phyloP scores from a whole-genome alignment of 2,113 vertebrate genomes.

The Myotis lucifugus region DNA sequence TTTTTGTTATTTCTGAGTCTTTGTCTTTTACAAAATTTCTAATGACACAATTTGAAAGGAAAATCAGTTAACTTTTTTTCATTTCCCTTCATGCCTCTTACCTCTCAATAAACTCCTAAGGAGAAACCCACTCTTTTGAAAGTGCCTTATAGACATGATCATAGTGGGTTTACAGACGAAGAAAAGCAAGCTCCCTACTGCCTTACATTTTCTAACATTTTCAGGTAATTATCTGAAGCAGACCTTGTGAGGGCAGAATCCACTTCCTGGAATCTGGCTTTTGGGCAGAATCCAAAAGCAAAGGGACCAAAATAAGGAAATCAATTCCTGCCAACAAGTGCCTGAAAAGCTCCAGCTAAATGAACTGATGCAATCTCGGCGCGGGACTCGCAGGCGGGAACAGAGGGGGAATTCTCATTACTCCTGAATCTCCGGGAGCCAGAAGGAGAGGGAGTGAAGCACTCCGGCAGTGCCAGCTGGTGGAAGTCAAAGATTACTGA shows the following conservation, averaged over 20 bases:
- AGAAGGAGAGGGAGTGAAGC: constrained; percentile 65
- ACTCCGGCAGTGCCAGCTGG: constrained; percentile 55
- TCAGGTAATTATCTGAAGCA: constrained; percentile 70
- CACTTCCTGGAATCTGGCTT: constrained; percentile 69
- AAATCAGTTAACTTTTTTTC: constrained; percentile 32
- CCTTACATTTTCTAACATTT: constrained; percentile 57
- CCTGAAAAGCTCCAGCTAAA: constrained; percentile 82
- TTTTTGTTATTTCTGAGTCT: neutral
- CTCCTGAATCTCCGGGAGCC: constrained; percentile 69
- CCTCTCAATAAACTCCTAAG: neutral
- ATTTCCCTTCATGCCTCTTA: neutral
- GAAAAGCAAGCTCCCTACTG: constrained; percentile 55
- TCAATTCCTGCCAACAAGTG: constrained; percentile 74
- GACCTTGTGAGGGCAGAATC: constrained; percentile 65
- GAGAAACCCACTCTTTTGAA: neutral
- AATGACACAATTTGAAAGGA: constrained; percentile 50
- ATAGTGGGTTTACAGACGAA: constrained; percentile 64
- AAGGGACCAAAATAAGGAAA: constrained; percentile 80
- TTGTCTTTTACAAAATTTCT: constrained; percentile 4
- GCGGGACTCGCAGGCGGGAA: constrained; percentile 57
- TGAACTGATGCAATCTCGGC: constrained; percentile 83
- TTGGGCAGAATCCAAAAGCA: constrained; percentile 75
- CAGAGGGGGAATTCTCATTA: constrained; percentile 81
- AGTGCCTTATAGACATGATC: constrained; percentile 29
- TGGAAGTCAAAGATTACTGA: constrained; percentile 77